Evolutionary conservation across 2,888 invertebrate species (phyloP).

Genomic region (Sarcophaga caerulescens): DNA sequence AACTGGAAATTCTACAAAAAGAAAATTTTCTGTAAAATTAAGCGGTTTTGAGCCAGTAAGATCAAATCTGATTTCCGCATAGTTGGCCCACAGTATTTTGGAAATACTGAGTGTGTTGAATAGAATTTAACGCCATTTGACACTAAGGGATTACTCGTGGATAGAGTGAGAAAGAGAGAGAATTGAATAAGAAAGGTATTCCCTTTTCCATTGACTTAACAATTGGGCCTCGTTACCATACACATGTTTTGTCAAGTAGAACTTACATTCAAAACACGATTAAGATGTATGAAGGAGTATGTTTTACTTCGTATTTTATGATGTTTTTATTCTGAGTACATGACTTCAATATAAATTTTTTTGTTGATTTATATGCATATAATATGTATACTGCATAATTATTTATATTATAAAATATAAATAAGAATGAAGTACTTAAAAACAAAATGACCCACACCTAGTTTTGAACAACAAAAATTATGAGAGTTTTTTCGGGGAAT

Average conservation of each 20-base stretch:
- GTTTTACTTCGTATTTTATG: background rate
- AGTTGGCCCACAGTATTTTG: too few relatives aligned
- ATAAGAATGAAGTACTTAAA: constrained; percentile 51
- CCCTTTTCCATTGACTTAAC: background rate
- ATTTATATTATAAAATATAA: constrained; percentile 14
- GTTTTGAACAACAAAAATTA: constrained; percentile 17
- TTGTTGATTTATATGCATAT: background rate
- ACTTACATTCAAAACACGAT: constrained; percentile 25
- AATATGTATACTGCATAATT: too few relatives aligned
- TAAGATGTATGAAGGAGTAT: background rate
- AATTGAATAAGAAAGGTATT: too few relatives aligned
- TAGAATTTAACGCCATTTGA: too few relatives aligned
- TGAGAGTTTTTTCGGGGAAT: background rate
- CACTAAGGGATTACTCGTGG: too few relatives aligned
- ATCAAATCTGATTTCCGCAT: too few relatives aligned
- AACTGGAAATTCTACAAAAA: too few relatives aligned
- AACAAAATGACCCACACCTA: constrained; percentile 66
- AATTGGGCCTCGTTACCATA: background rate
- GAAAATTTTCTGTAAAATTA: too few relatives aligned
- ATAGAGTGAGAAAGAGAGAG: too few relatives aligned
- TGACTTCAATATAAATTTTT: constrained; percentile 47
- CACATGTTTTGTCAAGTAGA: constrained; percentile 31
- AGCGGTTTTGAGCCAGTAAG: too few relatives aligned
- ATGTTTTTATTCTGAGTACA: constrained; percentile 30
- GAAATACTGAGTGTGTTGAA: too few relatives aligned